Evolutionary conservation across 1,140 invertebrate genomes (phyloP).

Genomic region (Aphidius gifuensis): DNA sequence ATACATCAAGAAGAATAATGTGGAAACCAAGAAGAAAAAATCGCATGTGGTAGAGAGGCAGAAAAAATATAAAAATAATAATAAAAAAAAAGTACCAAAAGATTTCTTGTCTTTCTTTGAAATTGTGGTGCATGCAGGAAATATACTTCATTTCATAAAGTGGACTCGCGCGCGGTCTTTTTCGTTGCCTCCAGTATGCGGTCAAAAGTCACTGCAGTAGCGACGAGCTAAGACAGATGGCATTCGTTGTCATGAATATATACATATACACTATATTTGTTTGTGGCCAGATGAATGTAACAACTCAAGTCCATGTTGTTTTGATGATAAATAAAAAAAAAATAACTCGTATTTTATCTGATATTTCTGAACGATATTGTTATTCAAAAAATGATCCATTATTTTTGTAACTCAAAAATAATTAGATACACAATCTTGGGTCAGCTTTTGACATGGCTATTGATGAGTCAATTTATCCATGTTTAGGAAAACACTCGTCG

Average conservation of each 20-base stretch:
- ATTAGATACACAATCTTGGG: too few species aligned
- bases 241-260: constrained; percentile 3
- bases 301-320: too few species aligned
- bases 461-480: too few species aligned
- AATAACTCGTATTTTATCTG: too few species aligned
- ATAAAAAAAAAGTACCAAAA: background rate
- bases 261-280: background rate
- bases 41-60: background rate
- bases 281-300: too few species aligned
- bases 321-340: too few species aligned
- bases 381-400: too few species aligned
- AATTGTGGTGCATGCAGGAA: constrained; percentile 9
- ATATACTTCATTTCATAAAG: constrained; percentile 1
- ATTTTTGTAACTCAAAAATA: too few species aligned
- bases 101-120: constrained; percentile 6
- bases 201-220: background rate
- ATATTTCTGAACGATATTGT: too few species aligned
- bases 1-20: constrained; percentile 17
- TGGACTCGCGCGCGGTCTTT: constrained; percentile 6
- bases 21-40: background rate
- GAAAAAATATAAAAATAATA: constrained; percentile 6
- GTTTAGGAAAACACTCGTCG: too few species aligned
- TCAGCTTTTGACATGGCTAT: too few species aligned
- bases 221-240: constrained; percentile 6
- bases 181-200: background rate